These are phyloP conservation scores for Caprella mutica DNA, from an alignment of 2,888 invertebrate species.

Conservation along the genomic window DNA sequence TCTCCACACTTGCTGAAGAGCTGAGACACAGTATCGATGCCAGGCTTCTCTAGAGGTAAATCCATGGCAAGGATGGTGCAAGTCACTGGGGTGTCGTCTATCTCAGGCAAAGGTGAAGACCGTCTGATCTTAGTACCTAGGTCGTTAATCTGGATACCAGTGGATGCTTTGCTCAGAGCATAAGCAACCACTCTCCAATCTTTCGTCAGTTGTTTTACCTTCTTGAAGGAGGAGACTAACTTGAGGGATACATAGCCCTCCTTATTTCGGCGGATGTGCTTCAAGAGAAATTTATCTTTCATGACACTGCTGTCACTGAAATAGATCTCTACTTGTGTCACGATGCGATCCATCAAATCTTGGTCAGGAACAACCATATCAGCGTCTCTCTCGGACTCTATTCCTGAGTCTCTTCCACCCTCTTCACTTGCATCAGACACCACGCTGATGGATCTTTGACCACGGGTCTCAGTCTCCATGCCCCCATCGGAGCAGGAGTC, in stretches of 20 bases:
- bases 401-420: conserved; percentile 33
- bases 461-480: conserved; percentile 4
- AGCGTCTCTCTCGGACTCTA: conserved; percentile 33
- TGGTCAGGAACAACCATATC: conserved; percentile 31
- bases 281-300: conserved; percentile 87
- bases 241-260: conserved; percentile 91
- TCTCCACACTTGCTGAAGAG: conserved; percentile 78
- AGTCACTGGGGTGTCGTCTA: conserved; percentile 85
- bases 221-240: conserved; percentile 85
- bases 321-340: conserved; percentile 67
- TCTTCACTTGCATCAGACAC: conserved; percentile 32
- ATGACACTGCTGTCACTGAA: conserved; percentile 90
- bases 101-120: conserved; percentile 69
- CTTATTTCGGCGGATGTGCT: conserved; percentile 87
- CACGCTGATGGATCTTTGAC: conserved; percentile 22
- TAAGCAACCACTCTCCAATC: conserved; percentile 88
- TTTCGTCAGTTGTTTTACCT: conserved; percentile 83
- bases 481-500: background rate
- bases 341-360: conserved; percentile 20
- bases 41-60: conserved; percentile 70
- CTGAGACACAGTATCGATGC: conserved; percentile 83
- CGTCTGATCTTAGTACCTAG: conserved; percentile 79
- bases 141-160: conserved; percentile 75
- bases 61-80: conserved; percentile 78
- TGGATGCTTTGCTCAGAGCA: conserved; percentile 62